These are phyloP conservation scores for Vireo griseus DNA, from an alignment of 2,797 vertebrate species.

Conservation along the genomic window DNA sequence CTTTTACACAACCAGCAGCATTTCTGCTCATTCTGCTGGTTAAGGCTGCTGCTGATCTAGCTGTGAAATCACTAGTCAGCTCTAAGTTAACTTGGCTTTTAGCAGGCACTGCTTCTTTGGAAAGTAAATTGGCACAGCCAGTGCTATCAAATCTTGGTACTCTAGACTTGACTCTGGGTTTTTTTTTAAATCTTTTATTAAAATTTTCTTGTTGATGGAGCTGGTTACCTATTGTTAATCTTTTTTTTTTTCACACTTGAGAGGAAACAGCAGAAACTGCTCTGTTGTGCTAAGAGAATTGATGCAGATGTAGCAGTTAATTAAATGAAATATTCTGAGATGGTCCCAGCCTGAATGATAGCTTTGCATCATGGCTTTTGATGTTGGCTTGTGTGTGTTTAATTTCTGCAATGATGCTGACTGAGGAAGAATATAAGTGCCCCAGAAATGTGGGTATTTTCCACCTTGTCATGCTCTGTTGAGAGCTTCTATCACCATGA, in stretches of 20 bases:
- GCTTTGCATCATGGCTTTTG: slow-evolving; percentile 8
- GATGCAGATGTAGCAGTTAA: slow-evolving; percentile 47
- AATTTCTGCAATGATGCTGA: slow-evolving; percentile 25
- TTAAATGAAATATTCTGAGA: slow-evolving; percentile 12
- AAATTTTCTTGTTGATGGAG: slow-evolving; percentile 5
- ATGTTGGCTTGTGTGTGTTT: neutral
- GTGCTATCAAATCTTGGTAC: neutral
- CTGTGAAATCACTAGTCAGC: slow-evolving; percentile 24
- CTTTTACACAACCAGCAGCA: neutral
- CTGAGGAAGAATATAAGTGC: neutral
- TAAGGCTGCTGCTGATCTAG: slow-evolving; percentile 7
- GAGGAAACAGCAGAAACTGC: slow-evolving; percentile 19
- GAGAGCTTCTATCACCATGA: slow-evolving; percentile 32
- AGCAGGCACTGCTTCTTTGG: neutral
- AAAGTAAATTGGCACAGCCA: neutral
- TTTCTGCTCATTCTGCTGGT: slow-evolving; percentile 4
- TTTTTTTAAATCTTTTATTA: neutral
- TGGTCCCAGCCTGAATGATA: neutral
- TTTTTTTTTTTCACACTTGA: slow-evolving; percentile 26
- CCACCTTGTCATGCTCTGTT: slow-evolving; percentile 29
- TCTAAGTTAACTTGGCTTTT: neutral
- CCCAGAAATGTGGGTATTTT: slow-evolving; percentile 26
- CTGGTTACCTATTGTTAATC: slow-evolving; percentile 38
- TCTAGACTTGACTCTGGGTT: neutral
- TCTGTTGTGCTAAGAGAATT: neutral